Base-by-base conservation (phyloP, 2,888 invertebrate genomes). In the Onthophagus sagittarius region DNA sequence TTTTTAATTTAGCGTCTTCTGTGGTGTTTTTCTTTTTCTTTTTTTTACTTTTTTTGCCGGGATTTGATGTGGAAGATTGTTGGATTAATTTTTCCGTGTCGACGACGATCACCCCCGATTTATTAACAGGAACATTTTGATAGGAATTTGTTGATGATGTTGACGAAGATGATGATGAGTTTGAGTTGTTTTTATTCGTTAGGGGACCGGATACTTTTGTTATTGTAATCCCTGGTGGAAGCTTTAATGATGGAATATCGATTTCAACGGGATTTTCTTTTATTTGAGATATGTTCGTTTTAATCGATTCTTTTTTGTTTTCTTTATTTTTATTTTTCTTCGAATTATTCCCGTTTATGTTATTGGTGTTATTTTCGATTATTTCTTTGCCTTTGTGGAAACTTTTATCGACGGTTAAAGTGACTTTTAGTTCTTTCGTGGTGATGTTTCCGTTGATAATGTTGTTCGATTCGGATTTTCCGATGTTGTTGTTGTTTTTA, bases 71-170 rank as follows among this genome's bases (percentile, higher is more conserved):
- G 39, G 79, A 77, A 71, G 83, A 80, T 67, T 67, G 71, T 73
- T 88, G 87, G 73, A 88, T 88, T 70, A 89, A 81, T 77, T 88
- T 88, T 76, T 89, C 89, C 2, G 90, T 90, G 77, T 89, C 89
- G 0, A 90, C 90, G 0, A 90, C 89, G 71, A 90, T 90, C 0
- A 90, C 89, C 70, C 88, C 89, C 0, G 88, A 88, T 76, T 87
- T 87, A 71, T 84, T 85, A 1, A 82, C 83, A 63, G 86, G 85
- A 2, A 86, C 79, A 70, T 75, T 77, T 69, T 76, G 75, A 71
- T 75, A 78, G 5, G 67, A n/a, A 31, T n/a, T 13, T n/a, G 67
- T 23, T 79, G 75, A 83, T 83, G 5, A 63, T 14, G 11, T 53
- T 23, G 67, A 15, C n/a, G 72, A 71, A 15, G 74, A 70, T n/a